Evolutionary conservation across 1,140 invertebrate species (phyloP).

Genomic region (Gryon sp.): DNA sequence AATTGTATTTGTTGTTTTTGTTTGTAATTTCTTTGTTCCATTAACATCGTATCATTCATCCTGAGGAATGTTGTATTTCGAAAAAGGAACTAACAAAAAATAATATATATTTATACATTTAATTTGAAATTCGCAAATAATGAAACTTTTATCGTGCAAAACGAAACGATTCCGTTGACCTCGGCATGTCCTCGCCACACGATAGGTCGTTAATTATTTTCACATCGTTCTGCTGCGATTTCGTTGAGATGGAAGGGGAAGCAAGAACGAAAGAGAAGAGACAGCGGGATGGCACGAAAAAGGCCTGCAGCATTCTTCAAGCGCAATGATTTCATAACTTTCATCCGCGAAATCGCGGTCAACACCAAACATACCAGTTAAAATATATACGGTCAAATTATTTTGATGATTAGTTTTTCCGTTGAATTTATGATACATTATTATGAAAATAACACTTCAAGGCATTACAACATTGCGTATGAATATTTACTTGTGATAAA

Average conservation of each 20-base stretch:
- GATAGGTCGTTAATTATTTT: constrained; percentile 63
- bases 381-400: constrained; percentile 71
- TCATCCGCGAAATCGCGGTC: constrained; percentile 72
- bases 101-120: constrained; percentile 20
- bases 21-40: no score
- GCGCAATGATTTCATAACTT: constrained; percentile 75
- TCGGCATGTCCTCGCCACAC: constrained; percentile 54
- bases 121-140: constrained; percentile 50
- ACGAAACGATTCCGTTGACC: constrained; percentile 56
- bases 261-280: constrained; percentile 6
- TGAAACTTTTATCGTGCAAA: constrained; percentile 55
- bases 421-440: no score
- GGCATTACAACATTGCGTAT: no score
- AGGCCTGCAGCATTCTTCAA: constrained; percentile 42
- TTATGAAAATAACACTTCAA: no score
- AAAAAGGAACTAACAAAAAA: constrained; percentile 8
- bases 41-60: no score
- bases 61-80: no score
- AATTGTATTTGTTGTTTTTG: no score
- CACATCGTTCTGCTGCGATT: constrained; percentile 51
- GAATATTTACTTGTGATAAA: no score
- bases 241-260: constrained; percentile 11
- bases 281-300: constrained; percentile 30
- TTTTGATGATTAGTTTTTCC: constrained; percentile 76
- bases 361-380: constrained; percentile 62